phyloP scores from a whole-genome alignment of 2,113 vertebrate genomes.

The Hyperopisus bebe region DNA sequence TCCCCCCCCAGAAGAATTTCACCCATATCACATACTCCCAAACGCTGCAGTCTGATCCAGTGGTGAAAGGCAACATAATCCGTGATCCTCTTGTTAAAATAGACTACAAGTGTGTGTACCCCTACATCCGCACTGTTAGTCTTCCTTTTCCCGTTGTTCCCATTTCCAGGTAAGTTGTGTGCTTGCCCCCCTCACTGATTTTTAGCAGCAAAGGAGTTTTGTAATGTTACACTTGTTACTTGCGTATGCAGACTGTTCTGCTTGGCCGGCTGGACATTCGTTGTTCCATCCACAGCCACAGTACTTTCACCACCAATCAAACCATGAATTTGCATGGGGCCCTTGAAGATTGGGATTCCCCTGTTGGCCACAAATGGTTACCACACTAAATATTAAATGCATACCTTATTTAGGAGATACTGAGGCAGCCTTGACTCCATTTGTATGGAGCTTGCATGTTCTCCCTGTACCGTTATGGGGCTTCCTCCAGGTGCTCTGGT shows the following conservation, averaged over 20 bases:
- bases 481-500: not conserved
- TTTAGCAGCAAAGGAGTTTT: not conserved
- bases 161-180: conserved; percentile 44
- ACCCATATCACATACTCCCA: conserved; percentile 54
- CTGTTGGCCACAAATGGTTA: not conserved
- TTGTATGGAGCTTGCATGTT: not conserved
- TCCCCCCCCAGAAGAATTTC: conserved; percentile 49
- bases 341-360: not conserved
- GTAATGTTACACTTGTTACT: not conserved
- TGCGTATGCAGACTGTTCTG: not conserved
- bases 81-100: conserved; percentile 51
- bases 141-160: conserved; percentile 48
- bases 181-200: not conserved
- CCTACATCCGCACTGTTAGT: conserved; percentile 49
- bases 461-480: not conserved
- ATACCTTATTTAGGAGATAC: too few relatives aligned
- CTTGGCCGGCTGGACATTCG: not conserved
- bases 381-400: not conserved
- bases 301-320: not conserved
- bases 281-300: not conserved
- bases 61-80: conserved; percentile 46
- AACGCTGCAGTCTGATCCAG: conserved; percentile 47
- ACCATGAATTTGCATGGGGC: not conserved
- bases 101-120: conserved; percentile 56
- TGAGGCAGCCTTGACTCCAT: not conserved